phyloP scores from a whole-genome alignment of 1,140 invertebrate species.

The Eriocheir sinensis region DNA sequence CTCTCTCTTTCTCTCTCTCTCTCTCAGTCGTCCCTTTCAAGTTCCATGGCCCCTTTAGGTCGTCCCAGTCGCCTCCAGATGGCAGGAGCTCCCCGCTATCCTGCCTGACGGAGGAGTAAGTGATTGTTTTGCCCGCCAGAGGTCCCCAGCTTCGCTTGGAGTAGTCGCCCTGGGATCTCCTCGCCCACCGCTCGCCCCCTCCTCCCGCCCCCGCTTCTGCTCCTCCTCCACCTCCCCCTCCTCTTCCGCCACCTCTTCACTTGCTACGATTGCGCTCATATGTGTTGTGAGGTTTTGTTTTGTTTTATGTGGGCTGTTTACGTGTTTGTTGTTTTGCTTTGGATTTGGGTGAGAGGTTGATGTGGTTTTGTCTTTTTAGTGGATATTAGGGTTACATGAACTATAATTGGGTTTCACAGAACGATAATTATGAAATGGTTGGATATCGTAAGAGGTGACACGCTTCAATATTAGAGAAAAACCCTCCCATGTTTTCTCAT shows the following conservation, averaged over 20 bases:
- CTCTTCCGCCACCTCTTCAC: background rate
- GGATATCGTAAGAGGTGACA: too few species aligned
- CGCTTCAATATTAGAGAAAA: too few species aligned
- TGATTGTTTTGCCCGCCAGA: background rate
- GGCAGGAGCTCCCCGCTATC: too few species aligned
- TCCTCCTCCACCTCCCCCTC: background rate
- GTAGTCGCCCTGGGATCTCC: background rate
- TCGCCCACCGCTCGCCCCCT: background rate
- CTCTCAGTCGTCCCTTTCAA: conserved; percentile 11
- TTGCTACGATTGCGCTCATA: background rate
- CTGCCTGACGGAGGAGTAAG: background rate
- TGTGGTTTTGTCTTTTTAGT: too few species aligned
- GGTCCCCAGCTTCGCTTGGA: background rate
- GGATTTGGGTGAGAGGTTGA: too few species aligned
- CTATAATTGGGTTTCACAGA: too few species aligned
- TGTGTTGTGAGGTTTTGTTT: background rate
- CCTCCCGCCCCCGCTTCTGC: background rate
- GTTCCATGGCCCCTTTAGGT: background rate
- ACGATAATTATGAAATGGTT: too few species aligned
- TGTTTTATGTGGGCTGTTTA: background rate
- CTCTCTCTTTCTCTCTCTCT: conserved; percentile 33
- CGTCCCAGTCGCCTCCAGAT: background rate
- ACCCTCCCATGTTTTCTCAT: background rate
- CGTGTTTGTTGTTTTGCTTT: background rate
- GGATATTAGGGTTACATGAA: too few species aligned